phyloP scores from a whole-genome alignment of 2,888 invertebrate genomes.

The Drosophila robusta region DNA sequence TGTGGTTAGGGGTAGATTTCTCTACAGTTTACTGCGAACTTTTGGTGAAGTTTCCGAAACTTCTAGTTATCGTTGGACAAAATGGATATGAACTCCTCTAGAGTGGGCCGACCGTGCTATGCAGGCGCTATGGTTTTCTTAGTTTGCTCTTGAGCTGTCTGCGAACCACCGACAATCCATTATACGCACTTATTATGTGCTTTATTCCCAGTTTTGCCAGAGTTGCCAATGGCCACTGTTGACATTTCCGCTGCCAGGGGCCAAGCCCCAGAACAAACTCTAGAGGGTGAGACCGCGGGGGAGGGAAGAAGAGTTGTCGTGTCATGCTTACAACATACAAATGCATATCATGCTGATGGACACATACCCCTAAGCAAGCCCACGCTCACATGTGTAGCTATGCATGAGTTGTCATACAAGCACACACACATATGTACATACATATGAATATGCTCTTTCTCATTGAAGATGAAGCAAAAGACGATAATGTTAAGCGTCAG shows the following conservation, averaged over 20 bases:
- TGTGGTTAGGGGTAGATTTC: not conserved
- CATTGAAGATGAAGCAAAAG: conserved; percentile 61
- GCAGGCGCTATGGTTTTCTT: conserved; percentile 3
- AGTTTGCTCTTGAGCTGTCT: conserved; percentile 26
- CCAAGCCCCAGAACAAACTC: conserved; percentile 6
- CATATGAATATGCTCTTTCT: conserved; percentile 19
- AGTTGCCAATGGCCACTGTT: conserved; percentile 48
- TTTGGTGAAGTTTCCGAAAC: not conserved
- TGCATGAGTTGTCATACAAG: conserved; percentile 35
- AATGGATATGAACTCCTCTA: conserved; percentile 6
- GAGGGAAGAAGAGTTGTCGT: conserved; percentile 14
- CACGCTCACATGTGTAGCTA: conserved; percentile 23
- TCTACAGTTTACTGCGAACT: not conserved
- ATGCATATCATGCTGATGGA: conserved; percentile 63
- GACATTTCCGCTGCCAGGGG: conserved; percentile 59
- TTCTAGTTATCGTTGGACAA: not conserved
- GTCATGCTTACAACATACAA: conserved; percentile 55
- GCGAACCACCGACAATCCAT: conserved; percentile 39
- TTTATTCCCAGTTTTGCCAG: conserved; percentile 40
- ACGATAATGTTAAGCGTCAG: conserved; percentile 73
- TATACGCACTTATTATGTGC: conserved; percentile 59
- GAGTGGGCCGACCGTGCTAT: no score
- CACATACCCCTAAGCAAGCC: conserved; percentile 9
- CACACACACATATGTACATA: not conserved
- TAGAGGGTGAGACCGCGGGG: not conserved